A percentile compares a stretch with the other conserved stretches of the same genome.
phyloP scores from a whole-genome alignment of 1,140 invertebrate species.

The Capitella teleta region DNA sequence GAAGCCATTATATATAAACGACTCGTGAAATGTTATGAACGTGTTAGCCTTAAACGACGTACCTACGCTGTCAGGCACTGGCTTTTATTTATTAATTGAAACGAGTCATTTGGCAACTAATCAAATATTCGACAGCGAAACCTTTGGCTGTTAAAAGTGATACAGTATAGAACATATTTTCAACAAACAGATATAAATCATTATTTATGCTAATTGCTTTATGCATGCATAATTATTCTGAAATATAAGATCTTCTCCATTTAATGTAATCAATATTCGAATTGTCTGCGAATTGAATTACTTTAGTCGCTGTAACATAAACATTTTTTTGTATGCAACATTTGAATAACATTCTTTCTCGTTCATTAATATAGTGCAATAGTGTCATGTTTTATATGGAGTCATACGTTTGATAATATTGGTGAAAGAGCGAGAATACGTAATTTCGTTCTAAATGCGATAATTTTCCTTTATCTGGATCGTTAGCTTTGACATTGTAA shows the following conservation, averaged over 20 bases:
- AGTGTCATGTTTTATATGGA: too few species aligned
- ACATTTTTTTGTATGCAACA: background rate
- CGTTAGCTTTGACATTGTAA: background rate
- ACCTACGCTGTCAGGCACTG: background rate
- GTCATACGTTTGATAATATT: background rate
- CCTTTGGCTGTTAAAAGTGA: background rate
- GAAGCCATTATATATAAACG: slow-evolving; percentile 1
- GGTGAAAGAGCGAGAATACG: background rate
- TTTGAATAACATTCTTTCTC: background rate
- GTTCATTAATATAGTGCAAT: background rate
- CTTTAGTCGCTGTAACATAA: background rate
- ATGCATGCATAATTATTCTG: background rate
- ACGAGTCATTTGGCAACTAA: background rate
- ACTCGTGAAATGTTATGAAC: background rate
- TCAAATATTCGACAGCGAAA: background rate
- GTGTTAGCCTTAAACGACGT: background rate
- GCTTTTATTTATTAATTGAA: background rate
- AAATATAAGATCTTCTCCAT: background rate
- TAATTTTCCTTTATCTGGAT: background rate
- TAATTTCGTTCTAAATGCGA: background rate
- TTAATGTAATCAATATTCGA: background rate
- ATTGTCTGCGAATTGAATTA: background rate
- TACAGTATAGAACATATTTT: background rate
- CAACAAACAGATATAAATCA: background rate
- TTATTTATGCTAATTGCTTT: background rate